Evolutionary conservation across 2,113 vertebrate genomes (phyloP), one percentile per base, ranked within the genome.

Genomic region (Lathamus discolor): DNA sequence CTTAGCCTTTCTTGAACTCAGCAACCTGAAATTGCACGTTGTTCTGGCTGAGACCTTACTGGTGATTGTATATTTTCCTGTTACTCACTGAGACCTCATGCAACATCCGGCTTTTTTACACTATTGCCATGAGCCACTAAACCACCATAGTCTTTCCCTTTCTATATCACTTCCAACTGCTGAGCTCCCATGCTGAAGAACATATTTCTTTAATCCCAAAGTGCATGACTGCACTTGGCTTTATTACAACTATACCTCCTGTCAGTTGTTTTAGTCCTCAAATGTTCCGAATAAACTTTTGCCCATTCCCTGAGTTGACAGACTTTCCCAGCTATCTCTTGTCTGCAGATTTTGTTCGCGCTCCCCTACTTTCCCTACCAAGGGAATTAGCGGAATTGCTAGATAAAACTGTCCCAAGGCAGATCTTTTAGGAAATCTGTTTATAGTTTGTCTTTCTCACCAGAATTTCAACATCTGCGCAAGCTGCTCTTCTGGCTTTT

Each of bases 371-470:
- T 92, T 86, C 48, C 11, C 39, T 93, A 35, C 25, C 89, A 91
- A 92, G 91, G 86, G 93, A 95, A 95, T 96, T 93, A 82, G 62
- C 1, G 11, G 78, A 95, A 93, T 91, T 92, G 69, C 70, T 95
- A 77, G 94, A 89, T 97, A 92, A 91, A 83, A 61, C 48, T 79
- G 57, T 95, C 94, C 74, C 91, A 95, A 85, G 39, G 61, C 91
- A 35, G 62, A 92, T 95, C 61, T 78, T 97, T 97, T 64, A 93
- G 81, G 77, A 95, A 95, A 84, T 92, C 62, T 95, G 94, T 96
- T 95, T 95, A 72, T 86, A 86, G 68, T 95, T 95, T 83, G 55
- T 85, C 70, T 83, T 97, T 95, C 93, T 95, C 84, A 91, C 57
- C 90, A 90, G 89, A 90, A 90, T 91, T 89, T 92, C 70, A 91